Evolutionary conservation across 2,797 vertebrate genomes (phyloP), one percentile per base, ranked within the genome.

Genomic region (Pseudomugil tenellus): DNA sequence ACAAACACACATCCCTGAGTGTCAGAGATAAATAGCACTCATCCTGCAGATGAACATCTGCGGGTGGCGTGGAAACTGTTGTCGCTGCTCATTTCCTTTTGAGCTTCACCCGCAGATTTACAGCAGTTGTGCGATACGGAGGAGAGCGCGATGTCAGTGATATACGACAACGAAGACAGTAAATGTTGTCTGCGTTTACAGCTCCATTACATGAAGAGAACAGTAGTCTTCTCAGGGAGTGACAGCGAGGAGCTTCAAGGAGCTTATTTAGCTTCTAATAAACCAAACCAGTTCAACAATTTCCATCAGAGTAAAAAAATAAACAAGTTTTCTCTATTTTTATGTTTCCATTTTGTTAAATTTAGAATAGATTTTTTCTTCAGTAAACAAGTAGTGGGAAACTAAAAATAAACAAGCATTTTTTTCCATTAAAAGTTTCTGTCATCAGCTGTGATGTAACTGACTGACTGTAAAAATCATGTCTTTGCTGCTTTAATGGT

Each of bases 101-200:
- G 48, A 51, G 52, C 51, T 21, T 67, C 31, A 34, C 75, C 77
- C 12, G 17, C 82, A 84, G 86, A 91, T 90, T 88, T 89, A 89
- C 77, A n/a, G 79, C 81, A 9, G 67, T 53, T 78, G 85, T 81
- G 74, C 70, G 29, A 21, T 55, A 14, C 23, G n/a, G 48, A 69
- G 32, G 61, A 79, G 16, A 3, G 67, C 57, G 49, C 58, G 52
- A 74, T 13, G 79, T 70, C 67, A n/a, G 81, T 79, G 80, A 90
- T 81, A 26, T 67, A 79, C 5, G 79, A 58, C 34, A 16, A 52
- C 19, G 76, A 5, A 69, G 72, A 62, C 71, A 67, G 70, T 81
- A 76, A 69, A 81, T 39, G 78, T 73, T 81, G 83, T 84, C 81
- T 82, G 72, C 32, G 2, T 74, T 84, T 86, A 76, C 72, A 55